Evolutionary conservation across 1,140 invertebrate species (phyloP).

Genomic region (Aporrectodea caliginosa): DNA sequence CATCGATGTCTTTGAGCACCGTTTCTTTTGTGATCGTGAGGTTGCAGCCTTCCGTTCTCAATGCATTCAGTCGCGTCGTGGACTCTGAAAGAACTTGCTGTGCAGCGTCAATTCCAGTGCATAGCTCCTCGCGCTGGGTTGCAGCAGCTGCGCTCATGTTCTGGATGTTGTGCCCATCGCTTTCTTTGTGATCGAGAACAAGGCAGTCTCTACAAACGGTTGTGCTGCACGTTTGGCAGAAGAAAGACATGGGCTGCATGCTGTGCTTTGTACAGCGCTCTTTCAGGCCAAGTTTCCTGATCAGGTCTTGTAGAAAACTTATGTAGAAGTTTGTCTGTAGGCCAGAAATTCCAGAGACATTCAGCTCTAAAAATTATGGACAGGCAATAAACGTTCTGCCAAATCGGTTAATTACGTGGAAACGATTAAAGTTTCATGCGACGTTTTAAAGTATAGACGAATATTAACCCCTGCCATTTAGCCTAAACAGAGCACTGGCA

Average conservation of each 20-base stretch:
- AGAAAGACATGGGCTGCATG: slow-evolving; percentile 50
- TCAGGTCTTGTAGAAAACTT: slow-evolving; percentile 24
- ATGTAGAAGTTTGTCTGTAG: slow-evolving; percentile 37
- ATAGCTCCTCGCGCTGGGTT: background rate
- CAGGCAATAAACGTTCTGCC: background rate
- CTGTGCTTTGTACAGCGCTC: slow-evolving; percentile 40
- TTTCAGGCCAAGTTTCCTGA: slow-evolving; percentile 5
- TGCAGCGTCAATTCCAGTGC: slow-evolving; percentile 1
- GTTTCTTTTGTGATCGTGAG: slow-evolving; percentile 3
- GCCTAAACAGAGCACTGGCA: no score
- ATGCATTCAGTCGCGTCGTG: background rate
- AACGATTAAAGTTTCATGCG: no score
- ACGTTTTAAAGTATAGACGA: no score
- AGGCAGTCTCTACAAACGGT: slow-evolving; percentile 52
- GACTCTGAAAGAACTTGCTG: background rate
- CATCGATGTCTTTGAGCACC: background rate
- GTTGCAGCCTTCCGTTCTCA: slow-evolving; percentile 12
- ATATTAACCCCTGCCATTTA: no score
- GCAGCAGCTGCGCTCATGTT: slow-evolving; percentile 40
- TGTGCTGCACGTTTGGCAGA: slow-evolving; percentile 48
- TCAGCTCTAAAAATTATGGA: background rate
- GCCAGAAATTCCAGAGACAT: slow-evolving; percentile 16
- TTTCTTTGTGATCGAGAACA: slow-evolving; percentile 49
- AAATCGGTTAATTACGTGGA: no score
- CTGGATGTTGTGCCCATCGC: slow-evolving; percentile 45